phyloP scores from a whole-genome alignment of 2,113 vertebrate species.

The Aegotheles bennettii region DNA sequence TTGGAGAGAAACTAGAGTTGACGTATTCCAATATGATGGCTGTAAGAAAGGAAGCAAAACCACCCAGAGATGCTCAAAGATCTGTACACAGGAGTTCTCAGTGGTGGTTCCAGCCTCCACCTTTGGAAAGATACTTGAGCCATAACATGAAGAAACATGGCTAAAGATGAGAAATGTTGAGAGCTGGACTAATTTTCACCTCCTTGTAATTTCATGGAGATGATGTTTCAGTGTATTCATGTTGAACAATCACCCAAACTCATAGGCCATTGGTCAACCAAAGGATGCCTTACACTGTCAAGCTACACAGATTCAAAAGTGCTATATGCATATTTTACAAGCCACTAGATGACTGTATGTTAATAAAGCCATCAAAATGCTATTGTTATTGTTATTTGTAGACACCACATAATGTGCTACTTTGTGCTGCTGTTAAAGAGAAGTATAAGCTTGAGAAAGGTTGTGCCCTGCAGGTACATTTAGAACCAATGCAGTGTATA shows the following conservation, averaged over 20 bases:
- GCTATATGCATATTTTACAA: neutral
- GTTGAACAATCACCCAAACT: neutral
- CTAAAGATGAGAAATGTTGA: neutral
- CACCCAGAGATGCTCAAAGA: neutral
- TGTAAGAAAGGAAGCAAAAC: neutral
- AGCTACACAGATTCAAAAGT: neutral
- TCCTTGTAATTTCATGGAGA: neutral
- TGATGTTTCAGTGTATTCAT: neutral
- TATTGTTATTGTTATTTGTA: neutral
- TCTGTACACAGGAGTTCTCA: neutral
- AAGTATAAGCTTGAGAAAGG: neutral
- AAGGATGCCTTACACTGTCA: neutral
- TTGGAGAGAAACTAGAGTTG: neutral
- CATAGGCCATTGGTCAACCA: neutral
- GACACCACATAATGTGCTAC: neutral
- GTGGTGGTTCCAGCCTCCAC: neutral
- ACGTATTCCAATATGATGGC: neutral
- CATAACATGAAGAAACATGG: neutral
- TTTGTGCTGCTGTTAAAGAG: neutral
- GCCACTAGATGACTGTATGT: neutral
- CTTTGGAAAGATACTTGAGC: neutral
- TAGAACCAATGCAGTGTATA: neutral
- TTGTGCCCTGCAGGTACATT: neutral
- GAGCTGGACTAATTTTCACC: neutral
- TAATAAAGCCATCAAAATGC: neutral